Conservation (phyloP, 2,797 vertebrate genomes). For the Tolypeutes matacus region DNA sequence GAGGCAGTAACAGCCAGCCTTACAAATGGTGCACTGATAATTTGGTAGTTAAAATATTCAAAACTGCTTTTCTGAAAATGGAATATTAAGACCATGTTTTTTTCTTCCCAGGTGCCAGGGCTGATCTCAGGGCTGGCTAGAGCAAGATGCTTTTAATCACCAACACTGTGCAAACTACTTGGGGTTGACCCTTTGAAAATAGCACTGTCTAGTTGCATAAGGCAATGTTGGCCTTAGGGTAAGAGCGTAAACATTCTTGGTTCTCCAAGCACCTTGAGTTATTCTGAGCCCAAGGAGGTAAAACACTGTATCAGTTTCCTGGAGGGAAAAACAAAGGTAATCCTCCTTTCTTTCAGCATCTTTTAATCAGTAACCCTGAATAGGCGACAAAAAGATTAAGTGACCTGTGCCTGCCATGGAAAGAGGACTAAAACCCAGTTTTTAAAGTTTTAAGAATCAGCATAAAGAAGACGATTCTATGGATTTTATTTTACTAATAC, state of each 20-base stretch:
- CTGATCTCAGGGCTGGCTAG: conserved; percentile 34
- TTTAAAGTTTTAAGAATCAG: background rate
- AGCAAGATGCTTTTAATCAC: conserved; percentile 49
- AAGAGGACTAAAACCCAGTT: background rate
- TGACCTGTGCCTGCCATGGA: background rate
- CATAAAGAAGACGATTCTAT: background rate
- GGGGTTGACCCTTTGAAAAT: conserved; percentile 26
- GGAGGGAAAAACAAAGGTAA: background rate
- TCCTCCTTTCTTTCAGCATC: background rate
- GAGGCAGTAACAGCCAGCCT: background rate
- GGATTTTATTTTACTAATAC: conserved; percentile 15
- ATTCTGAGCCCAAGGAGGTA: conserved; percentile 3
- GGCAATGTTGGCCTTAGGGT: background rate
- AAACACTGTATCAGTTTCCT: background rate
- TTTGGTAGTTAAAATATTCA: conserved; percentile 51
- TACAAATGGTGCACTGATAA: conserved; percentile 18
- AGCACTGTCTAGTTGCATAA: background rate
- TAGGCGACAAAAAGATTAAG: background rate
- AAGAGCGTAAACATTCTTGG: conserved; percentile 58
- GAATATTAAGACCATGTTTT: background rate
- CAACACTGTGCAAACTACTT: background rate
- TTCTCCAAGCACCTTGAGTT: conserved; percentile 28
- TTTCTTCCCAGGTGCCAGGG: background rate
- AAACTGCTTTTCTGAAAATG: conserved; percentile 58
- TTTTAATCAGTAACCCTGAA: background rate